Conservation (phyloP, 2,797 vertebrate species). For the Thripadectes ignobilis region DNA sequence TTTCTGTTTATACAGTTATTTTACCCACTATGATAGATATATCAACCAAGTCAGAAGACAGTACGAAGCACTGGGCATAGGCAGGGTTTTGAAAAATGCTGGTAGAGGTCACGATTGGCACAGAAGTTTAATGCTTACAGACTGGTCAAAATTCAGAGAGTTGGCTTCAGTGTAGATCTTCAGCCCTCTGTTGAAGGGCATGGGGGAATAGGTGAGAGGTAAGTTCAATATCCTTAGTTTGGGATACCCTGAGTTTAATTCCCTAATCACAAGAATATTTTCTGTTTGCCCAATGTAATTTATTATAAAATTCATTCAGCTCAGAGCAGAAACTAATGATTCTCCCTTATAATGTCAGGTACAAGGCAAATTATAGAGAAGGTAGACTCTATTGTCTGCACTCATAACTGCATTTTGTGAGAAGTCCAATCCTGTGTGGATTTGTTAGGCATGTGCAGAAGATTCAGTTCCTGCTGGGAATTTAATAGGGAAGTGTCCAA, state of each 20-base stretch:
- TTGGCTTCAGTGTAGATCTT: not conserved
- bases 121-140: not conserved
- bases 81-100: not conserved
- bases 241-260: not conserved
- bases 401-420: fast-evolving
- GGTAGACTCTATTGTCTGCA: fast-evolving
- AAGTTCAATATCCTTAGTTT: not conserved
- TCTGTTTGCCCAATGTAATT: not conserved
- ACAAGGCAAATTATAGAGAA: not conserved
- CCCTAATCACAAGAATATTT: not conserved
- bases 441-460: not conserved
- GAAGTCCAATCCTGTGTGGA: not conserved
- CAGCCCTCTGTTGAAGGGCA: not conserved
- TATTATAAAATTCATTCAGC: not conserved
- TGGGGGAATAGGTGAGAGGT: not conserved
- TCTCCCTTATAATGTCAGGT: not conserved
- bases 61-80: not conserved
- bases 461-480: not conserved
- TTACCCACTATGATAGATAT: not conserved
- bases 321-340: not conserved
- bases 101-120: not conserved
- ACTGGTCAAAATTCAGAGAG: not conserved
- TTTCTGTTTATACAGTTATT: not conserved
- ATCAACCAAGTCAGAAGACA: not conserved
- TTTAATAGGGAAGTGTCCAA: not conserved